Evolutionary conservation across 2,113 vertebrate species (phyloP), one percentile per base, ranked within the genome.

Genomic region (Odontophorus gujanensis): DNA sequence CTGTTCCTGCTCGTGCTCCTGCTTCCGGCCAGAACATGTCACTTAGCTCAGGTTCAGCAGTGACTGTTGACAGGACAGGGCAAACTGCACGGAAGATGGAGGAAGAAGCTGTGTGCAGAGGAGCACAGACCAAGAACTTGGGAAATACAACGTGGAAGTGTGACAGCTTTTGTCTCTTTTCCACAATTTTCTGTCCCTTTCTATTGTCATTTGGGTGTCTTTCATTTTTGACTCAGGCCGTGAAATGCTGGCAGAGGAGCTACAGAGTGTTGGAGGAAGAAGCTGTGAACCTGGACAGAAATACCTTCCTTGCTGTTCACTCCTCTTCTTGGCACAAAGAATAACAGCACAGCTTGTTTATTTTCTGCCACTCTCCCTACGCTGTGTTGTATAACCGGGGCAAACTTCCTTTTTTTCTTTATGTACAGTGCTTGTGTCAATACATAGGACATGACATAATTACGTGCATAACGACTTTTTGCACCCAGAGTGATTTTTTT

Each of bases 291-390:
- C 30, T 66, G 47, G 61, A 53, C n/a, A 53, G 48, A 65, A 65
- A 66, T 18, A 7, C 51, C 38, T 51, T 53, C 47, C 21, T 63
- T 38, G 36, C 47, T 53, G 47, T 32, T 65, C 17, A 8, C 24
- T 43, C 66, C 43, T 65, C 61, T 58, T 57, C 0, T 0, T 80
- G 55, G 20, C 38, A 25, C 14, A 13, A 89, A 47, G 47, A 77
- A n/a, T 13, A 75, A 6, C 36, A 89, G 7, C 0, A 0, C 8
- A 3, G 7, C 32, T 73, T 77, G 61, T 90, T 74, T 93, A 16
- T 78, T 73, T 63, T 85, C 38, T 78, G 68, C 50, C 89, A 13
- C 32, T 24, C 57, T 85, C 65, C 47, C 79, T 66, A 32, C 8
- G 9, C 14, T 57, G 25, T 24, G 3, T 19, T 47, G 26, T 77